phyloP scores from a whole-genome alignment of 2,113 vertebrate species.

The Microtus pennsylvanicus region DNA sequence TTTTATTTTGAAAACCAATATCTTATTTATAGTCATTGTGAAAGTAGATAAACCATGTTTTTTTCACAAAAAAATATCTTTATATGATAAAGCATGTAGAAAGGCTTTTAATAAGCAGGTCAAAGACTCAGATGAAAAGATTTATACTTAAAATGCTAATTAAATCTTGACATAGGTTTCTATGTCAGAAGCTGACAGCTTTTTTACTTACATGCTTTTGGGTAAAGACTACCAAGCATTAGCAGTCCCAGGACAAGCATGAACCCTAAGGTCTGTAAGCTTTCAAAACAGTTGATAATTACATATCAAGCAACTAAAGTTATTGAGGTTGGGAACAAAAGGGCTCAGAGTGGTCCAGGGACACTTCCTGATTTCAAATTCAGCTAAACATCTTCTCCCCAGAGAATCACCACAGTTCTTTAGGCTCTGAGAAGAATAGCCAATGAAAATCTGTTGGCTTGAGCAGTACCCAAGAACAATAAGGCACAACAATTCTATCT shows the following conservation, averaged over 20 bases:
- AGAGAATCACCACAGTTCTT: slow-evolving; percentile 47
- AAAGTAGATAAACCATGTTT: background rate
- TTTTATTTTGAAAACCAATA: slow-evolving; percentile 29
- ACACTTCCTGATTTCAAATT: slow-evolving; percentile 49
- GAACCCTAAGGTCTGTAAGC: slow-evolving; percentile 67
- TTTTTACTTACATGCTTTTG: slow-evolving; percentile 44
- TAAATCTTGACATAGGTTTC: slow-evolving; percentile 61
- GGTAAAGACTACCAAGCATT: slow-evolving; percentile 73
- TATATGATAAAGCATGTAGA: slow-evolving; percentile 18
- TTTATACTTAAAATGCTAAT: slow-evolving; percentile 65
- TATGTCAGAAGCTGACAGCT: slow-evolving; percentile 50
- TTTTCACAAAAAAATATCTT: slow-evolving; percentile 36
- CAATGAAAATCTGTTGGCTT: slow-evolving; percentile 27
- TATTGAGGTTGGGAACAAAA: slow-evolving; percentile 63
- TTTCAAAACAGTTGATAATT: slow-evolving; percentile 69
- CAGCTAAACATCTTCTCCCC: background rate
- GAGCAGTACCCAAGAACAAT: background rate
- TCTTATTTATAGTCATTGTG: background rate
- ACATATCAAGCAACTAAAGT: slow-evolving; percentile 72
- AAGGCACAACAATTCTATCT: background rate
- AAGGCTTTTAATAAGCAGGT: background rate
- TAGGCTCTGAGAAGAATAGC: background rate
- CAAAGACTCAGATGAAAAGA: slow-evolving; percentile 52
- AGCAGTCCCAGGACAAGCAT: slow-evolving; percentile 70
- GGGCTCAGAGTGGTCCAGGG: slow-evolving; percentile 31